phyloP scores from a whole-genome alignment of 2,888 invertebrate genomes.

The Cheilosia scutellata region DNA sequence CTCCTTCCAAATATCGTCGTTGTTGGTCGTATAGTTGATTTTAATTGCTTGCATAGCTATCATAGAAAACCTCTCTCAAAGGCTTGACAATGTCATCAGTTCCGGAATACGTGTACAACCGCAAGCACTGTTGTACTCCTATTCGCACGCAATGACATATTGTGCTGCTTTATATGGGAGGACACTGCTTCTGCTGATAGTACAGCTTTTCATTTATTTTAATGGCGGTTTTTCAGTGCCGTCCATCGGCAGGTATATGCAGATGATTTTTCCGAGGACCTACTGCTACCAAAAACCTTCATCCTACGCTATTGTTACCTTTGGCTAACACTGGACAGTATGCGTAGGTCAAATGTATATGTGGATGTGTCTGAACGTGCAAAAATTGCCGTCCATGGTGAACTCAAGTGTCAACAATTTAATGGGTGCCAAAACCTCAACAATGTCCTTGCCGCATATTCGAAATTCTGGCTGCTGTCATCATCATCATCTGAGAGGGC shows the following conservation, averaged over 20 bases:
- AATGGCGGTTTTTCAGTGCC: slow-evolving; percentile 32
- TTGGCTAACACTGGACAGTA: not conserved
- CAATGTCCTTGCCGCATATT: slow-evolving; percentile 43
- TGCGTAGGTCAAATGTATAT: not conserved
- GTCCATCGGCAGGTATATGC: slow-evolving; percentile 22
- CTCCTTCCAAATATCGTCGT: not conserved
- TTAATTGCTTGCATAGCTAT: slow-evolving; percentile 35
- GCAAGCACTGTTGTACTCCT: slow-evolving; percentile 29
- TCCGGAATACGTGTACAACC: slow-evolving; percentile 31
- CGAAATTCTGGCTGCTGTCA: slow-evolving; percentile 38
- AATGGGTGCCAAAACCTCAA: slow-evolving; percentile 68
- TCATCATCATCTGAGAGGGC: not conserved
- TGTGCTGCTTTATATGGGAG: slow-evolving; percentile 2
- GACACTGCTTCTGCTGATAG: slow-evolving; percentile 8
- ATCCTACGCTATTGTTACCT: slow-evolving; percentile 16
- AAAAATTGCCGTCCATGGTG: slow-evolving; percentile 25
- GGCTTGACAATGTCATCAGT: slow-evolving; percentile 24
- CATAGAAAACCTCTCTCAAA: slow-evolving; percentile 9
- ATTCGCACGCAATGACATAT: not conserved
- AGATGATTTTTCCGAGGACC: slow-evolving; percentile 43
- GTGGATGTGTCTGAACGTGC: not conserved
- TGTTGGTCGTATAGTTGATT: slow-evolving; percentile 18
- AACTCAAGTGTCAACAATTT: slow-evolving; percentile 66
- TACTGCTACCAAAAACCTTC: slow-evolving; percentile 10
- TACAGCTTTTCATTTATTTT: slow-evolving; percentile 24